A percentile compares a stretch with the other conserved stretches of the same genome.
phyloP scores from a whole-genome alignment of 2,888 invertebrate species.

The Ophion slaviceki region DNA sequence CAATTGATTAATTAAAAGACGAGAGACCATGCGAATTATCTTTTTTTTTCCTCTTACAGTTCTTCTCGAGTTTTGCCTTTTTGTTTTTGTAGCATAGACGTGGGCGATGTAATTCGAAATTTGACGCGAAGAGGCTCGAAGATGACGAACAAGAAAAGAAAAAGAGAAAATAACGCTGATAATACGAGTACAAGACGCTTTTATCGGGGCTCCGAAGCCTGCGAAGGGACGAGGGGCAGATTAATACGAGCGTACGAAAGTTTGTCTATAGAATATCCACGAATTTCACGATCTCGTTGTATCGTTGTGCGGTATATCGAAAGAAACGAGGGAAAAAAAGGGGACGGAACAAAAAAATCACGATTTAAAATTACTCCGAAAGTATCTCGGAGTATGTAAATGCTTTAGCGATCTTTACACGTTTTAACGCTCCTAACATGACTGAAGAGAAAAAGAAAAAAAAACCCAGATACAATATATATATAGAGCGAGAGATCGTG shows the following conservation, averaged over 20 bases:
- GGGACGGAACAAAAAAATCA: constrained; percentile 13
- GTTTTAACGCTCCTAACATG: constrained; percentile 73
- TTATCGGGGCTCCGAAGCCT: constrained; percentile 48
- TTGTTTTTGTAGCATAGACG: constrained; percentile 63
- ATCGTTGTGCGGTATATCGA: constrained; percentile 27
- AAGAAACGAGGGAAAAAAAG: constrained; percentile 28
- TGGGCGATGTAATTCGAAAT: constrained; percentile 64
- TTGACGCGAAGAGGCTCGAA: constrained; percentile 67
- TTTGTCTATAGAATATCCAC: constrained; percentile 65
- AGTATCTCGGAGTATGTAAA: constrained; percentile 69
- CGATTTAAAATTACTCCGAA: constrained; percentile 55
- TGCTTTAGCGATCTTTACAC: constrained; percentile 73
- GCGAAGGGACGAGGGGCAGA: constrained; percentile 51
- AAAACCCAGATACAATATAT: constrained; percentile 40
- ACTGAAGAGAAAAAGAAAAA: constrained; percentile 49
- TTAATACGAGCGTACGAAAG: constrained; percentile 58
- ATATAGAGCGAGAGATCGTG: constrained; percentile 47
- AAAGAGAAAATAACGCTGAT: background rate
- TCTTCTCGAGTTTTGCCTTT: constrained; percentile 51
- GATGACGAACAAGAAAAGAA: constrained; percentile 27
- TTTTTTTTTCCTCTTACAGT: constrained; percentile 50
- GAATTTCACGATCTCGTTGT: constrained; percentile 46
- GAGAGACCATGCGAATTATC: constrained; percentile 38
- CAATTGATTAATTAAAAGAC: constrained; percentile 51
- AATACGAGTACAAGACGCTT: constrained; percentile 42